Base-by-base conservation (phyloP, 2,888 invertebrate species). In the Megamerina dolium region DNA sequence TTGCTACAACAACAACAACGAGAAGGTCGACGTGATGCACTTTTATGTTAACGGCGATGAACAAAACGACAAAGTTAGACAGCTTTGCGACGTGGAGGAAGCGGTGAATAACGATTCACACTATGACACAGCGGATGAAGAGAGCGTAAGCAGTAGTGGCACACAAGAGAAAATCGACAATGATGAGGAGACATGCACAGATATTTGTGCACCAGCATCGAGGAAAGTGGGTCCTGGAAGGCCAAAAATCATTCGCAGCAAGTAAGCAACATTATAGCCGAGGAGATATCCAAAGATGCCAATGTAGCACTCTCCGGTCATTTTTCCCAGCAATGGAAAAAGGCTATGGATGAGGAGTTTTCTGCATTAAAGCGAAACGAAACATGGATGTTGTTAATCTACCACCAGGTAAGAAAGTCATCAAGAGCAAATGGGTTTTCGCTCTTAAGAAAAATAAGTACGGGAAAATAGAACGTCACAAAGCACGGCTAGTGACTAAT, bases 391-490 rank as follows among this genome's bases (percentile, higher is more conserved):
- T 31, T 10, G 43, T 41, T 5, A 48, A 51, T 37, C 42, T 51
- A 27, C 50, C 47, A 14, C 12, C 16, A n/a, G 42, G 40, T 36
- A 38, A 46, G 12, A 42, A 14, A 31, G 37, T 50, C 14, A 50
- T 52, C 34, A 41, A 41, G 2, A 43, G 43, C 18, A 52, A 37
- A 26, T 54, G 52, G 50, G 51, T 51, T 3, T 56, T 48, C 27
- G 18, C 35, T 1, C 18, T 51, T 3, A 51, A 49, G 23, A 31
- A 37, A n/a, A 32, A 45, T 39, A 27, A 13, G 12, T 34, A 48
- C 14, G 51, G 53, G 16, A 29, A 41, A 14, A 33, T 51, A 9
- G 40, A 51, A 26, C 43, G 49, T 1, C 52, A 37, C 30, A 54
- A 54, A 27, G 47, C 48, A 14, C 39, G 49, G 4, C 32, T 50